These are phyloP conservation scores for Diploscapter pachys DNA, from an alignment of 1,140 invertebrate genomes.

Conservation along the genomic window DNA sequence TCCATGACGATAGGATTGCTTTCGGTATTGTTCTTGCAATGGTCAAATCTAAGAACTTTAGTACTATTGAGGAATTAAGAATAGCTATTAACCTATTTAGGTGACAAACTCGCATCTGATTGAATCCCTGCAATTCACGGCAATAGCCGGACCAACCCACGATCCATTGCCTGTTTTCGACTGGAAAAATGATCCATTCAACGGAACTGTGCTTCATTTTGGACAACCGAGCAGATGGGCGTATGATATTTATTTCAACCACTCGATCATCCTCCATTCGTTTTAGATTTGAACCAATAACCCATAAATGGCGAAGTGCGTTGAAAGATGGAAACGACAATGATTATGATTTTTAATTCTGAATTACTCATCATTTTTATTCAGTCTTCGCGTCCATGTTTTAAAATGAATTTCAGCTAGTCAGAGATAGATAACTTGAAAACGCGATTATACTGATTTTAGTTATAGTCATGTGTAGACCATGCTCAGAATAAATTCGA, in stretches of 20 bases:
- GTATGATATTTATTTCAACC: background rate
- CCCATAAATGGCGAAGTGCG: constrained; percentile 13
- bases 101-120: constrained; percentile 60
- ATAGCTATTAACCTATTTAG: constrained; percentile 41
- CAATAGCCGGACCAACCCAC: constrained; percentile 66
- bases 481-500: too few relatives aligned
- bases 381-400: too few relatives aligned
- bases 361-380: too few relatives aligned
- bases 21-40: too few relatives aligned
- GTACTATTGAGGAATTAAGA: background rate
- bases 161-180: constrained; percentile 69
- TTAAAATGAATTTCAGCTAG: too few relatives aligned
- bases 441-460: too few relatives aligned
- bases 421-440: too few relatives aligned
- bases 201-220: constrained; percentile 55
- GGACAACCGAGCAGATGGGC: constrained; percentile 26
- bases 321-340: too few relatives aligned
- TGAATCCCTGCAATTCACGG: constrained; percentile 63
- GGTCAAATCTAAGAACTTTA: constrained; percentile 34
- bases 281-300: constrained; percentile 27
- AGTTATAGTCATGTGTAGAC: too few relatives aligned
- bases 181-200: constrained; percentile 68
- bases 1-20: too few relatives aligned
- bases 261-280: background rate
- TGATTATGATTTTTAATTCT: too few relatives aligned